A percentile compares a stretch with the other conserved stretches of the same genome.
Conservation (phyloP, 2,888 invertebrate species). For the Seira musarum region DNA sequence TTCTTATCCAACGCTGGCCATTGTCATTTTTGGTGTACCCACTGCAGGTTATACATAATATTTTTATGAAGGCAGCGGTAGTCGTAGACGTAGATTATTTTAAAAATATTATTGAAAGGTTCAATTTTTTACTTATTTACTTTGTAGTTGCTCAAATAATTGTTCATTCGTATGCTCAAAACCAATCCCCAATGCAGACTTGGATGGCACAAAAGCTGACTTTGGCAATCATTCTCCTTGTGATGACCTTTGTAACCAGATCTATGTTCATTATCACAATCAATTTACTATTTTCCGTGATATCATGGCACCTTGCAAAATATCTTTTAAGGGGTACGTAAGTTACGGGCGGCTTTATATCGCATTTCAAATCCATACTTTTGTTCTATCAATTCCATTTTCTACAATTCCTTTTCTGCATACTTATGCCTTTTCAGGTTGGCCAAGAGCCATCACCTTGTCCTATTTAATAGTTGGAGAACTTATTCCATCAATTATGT, state of each 20-base stretch:
- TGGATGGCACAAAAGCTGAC: constrained; percentile 66
- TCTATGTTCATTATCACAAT: constrained; percentile 63
- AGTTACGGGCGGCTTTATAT: no score
- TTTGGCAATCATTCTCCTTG: constrained; percentile 60
- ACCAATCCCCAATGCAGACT: constrained; percentile 56
- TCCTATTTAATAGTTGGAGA: constrained; percentile 65
- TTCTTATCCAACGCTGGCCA: constrained; percentile 63
- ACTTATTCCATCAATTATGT: constrained; percentile 63
- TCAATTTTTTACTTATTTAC: no score
- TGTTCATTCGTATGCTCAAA: constrained; percentile 49
- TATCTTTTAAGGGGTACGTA: constrained; percentile 61
- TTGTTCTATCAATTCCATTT: background rate
- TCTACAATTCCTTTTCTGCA: background rate
- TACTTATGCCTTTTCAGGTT: constrained; percentile 42
- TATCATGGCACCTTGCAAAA: constrained; percentile 57
- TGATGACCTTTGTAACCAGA: constrained; percentile 63
- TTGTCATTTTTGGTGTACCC: constrained; percentile 66
- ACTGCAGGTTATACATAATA: no score
- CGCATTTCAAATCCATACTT: background rate
- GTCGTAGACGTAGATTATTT: no score
- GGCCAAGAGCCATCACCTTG: constrained; percentile 56
- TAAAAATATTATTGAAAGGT: no score
- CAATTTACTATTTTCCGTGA: constrained; percentile 62
- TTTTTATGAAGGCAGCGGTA: no score
- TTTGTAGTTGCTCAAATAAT: constrained; percentile 61